These are phyloP conservation scores for Enhydra lutris DNA, from an alignment of 2,113 vertebrate species.

Conservation along the genomic window DNA sequence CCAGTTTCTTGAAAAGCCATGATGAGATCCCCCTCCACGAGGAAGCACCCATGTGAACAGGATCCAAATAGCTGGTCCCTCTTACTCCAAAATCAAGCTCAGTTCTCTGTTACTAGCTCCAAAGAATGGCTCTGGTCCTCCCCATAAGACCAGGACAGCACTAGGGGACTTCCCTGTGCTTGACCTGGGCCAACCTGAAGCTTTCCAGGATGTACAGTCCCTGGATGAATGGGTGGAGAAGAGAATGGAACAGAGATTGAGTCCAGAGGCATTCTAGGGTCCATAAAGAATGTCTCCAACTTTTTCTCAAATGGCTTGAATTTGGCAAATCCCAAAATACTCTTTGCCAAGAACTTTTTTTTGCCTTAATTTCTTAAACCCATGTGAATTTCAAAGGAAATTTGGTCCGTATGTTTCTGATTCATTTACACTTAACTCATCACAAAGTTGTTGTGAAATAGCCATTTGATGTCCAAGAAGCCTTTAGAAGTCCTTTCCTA, in stretches of 20 bases:
- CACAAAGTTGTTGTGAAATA: constrained; percentile 75
- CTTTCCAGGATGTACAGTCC: background rate
- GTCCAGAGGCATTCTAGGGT: background rate
- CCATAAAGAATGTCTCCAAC: background rate
- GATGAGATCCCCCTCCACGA: background rate
- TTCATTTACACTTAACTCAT: constrained; percentile 78
- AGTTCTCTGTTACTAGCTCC: background rate
- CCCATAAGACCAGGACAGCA: background rate
- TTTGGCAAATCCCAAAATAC: constrained; percentile 59
- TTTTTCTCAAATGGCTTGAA: constrained; percentile 55
- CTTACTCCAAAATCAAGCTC: background rate
- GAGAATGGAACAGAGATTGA: background rate
- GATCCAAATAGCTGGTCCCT: background rate
- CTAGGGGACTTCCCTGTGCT: background rate
- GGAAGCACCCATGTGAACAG: background rate
- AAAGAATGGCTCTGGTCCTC: background rate
- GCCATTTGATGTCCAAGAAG: constrained; percentile 72
- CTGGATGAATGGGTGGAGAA: background rate
- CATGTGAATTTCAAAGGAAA: constrained; percentile 75
- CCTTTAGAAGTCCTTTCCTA: constrained; percentile 61
- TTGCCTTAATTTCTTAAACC: constrained; percentile 71
- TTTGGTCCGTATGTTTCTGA: constrained; percentile 74
- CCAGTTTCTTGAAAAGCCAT: background rate
- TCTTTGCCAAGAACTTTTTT: constrained; percentile 66
- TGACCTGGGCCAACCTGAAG: background rate